A percentile compares a stretch with the other conserved stretches of the same genome.
Conservation (phyloP, 2,888 invertebrate genomes). For the Priocnemis perturbator region DNA sequence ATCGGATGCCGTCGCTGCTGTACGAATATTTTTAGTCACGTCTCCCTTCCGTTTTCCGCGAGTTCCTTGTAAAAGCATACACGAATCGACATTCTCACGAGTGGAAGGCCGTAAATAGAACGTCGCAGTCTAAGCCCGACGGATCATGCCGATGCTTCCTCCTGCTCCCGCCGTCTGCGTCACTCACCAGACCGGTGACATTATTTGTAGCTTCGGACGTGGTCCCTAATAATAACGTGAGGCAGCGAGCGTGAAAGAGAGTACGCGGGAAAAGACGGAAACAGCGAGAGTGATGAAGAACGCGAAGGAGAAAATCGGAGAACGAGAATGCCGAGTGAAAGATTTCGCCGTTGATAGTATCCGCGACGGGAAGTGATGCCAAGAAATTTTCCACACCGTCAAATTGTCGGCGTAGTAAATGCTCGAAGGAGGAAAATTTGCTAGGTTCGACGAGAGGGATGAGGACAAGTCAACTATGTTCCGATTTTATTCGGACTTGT, state of each 20-base stretch:
- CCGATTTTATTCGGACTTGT: too few species aligned
- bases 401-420: too few species aligned
- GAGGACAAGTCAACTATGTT: too few species aligned
- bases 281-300: neutral
- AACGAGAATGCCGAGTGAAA: neutral
- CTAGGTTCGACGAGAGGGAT: too few species aligned
- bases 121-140: constrained; percentile 28
- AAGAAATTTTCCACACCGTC: too few species aligned
- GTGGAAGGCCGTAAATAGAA: constrained; percentile 46
- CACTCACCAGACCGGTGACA: constrained; percentile 49
- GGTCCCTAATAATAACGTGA: constrained; percentile 58
- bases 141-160: constrained; percentile 43
- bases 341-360: neutral
- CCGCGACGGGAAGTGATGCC: too few species aligned
- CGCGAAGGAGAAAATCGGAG: neutral
- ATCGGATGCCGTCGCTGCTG: neutral
- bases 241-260: constrained; percentile 14
- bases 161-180: constrained; percentile 31
- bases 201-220: constrained; percentile 58
- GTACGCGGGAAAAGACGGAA: neutral
- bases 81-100: constrained; percentile 28
- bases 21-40: constrained; percentile 18
- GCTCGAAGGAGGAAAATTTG: too few species aligned
- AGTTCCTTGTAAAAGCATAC: constrained; percentile 11
- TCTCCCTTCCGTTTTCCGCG: neutral